Base-by-base conservation (phyloP, 1,140 invertebrate genomes). In the Leptinotarsa undecemlineata region DNA sequence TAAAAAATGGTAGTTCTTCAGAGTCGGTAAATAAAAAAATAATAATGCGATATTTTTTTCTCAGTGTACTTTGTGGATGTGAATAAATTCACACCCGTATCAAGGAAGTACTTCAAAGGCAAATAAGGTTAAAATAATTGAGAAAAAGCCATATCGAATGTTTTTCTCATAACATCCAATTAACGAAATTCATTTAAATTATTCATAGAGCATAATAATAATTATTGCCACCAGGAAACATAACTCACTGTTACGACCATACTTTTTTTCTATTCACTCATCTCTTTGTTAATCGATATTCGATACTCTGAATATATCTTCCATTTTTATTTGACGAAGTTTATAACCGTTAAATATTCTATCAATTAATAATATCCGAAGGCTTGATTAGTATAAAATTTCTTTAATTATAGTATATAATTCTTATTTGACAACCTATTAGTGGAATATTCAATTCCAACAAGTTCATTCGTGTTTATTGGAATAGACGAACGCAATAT, bases 341-440 rank as follows among this genome's bases (percentile, higher is more conserved):
- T 57, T 57, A 57, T 57, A 17, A 57, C 51, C 51, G 51, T 57
- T 57, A 57, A 57, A 57, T 57, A 17, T 57, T 19, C 51, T 17
- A 57, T 57, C n/a, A 57, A 57, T 57, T 57, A 57, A 57, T 57
- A 57, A 57, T 19, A 0, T 57, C 1, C 15, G 51, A 57, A 57
- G 15, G n/a, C 51, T 57, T 57, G 51, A 57, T 57, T 17, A 57
- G 51, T 57, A 57, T 57, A 57, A 57, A 57, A 57, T 57, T 57
- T 57, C 14, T 2, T 57, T 57, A 5, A 57, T 57, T 57, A 57
- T 57, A 15, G 51, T 57, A 19, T 19, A 57, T 57, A 57, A 57
- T 57, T 57, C 51, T 57, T 57, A n/a, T 57, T 57, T 57, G 51
- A 57, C 51, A 57, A 19, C 51, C n/a, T n/a, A 57, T 57, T 57